Evolutionary conservation across 2,113 vertebrate genomes (phyloP).

Genomic region (Sinocyclocheilus maitianheensis): DNA sequence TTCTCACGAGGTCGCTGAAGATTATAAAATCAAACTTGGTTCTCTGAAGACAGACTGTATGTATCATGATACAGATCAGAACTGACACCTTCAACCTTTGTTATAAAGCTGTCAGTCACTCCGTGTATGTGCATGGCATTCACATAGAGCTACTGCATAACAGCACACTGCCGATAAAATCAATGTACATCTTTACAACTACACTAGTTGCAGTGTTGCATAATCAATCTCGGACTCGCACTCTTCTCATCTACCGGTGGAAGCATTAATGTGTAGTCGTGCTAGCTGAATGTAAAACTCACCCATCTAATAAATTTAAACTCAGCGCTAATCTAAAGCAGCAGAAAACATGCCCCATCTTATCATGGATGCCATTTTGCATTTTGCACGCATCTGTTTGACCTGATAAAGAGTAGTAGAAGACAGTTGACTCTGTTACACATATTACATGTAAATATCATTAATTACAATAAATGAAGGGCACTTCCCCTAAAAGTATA

Average conservation of each 20-base stretch:
- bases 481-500: not conserved
- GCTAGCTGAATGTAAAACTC: not conserved
- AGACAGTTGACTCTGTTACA: not conserved
- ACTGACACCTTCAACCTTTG: not conserved
- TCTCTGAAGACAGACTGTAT: not conserved
- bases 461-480: not conserved
- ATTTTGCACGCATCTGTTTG: conserved; percentile 1
- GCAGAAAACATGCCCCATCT: not conserved
- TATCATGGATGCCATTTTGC: not conserved
- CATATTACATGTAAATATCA: not conserved
- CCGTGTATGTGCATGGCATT: not conserved
- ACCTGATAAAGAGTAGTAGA: not conserved
- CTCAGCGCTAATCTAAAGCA: not conserved
- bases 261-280: not conserved
- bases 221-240: not conserved
- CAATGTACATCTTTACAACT: conserved; percentile 14
- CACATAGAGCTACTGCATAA: not conserved
- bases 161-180: conserved; percentile 13
- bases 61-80: not conserved
- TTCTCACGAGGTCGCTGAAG: not conserved
- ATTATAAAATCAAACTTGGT: not conserved
- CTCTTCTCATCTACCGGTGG: not conserved
- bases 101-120: not conserved
- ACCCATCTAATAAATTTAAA: not conserved
- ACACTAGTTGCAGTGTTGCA: not conserved